Conservation (phyloP, 2,797 vertebrate genomes). For the Onychomys arenicola region DNA sequence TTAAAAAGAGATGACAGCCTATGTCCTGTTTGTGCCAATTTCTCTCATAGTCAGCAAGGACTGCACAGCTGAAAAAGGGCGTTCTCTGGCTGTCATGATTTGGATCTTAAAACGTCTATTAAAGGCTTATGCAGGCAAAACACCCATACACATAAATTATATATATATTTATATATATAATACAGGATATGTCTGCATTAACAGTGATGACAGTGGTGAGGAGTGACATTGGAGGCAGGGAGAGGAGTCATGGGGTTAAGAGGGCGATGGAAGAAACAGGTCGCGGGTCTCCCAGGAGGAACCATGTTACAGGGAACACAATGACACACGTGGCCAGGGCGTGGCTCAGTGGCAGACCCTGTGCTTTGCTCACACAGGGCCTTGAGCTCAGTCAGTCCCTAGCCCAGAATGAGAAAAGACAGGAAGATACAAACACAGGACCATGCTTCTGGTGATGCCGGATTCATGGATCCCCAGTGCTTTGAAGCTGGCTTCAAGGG, state of each 20-base stretch:
- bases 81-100: background rate
- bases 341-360: background rate
- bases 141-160: too few species aligned
- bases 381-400: background rate
- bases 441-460: background rate
- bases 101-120: background rate
- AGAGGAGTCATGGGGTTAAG: background rate
- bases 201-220: background rate
- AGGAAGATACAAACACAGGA: background rate
- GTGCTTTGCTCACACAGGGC: background rate
- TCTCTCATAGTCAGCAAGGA: background rate
- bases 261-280: background rate
- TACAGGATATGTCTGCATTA: too few species aligned
- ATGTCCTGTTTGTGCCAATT: background rate
- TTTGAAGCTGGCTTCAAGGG: background rate
- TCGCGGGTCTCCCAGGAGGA: background rate
- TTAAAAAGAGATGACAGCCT: too few species aligned
- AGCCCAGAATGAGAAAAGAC: background rate
- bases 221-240: background rate
- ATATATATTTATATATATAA: too few species aligned
- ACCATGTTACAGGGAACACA: background rate
- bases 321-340: too few species aligned
- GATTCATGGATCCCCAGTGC: background rate
- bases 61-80: background rate
- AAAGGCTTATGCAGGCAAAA: background rate